Evolutionary conservation across 2,888 invertebrate species (phyloP).

Genomic region (Congeria kusceri): DNA sequence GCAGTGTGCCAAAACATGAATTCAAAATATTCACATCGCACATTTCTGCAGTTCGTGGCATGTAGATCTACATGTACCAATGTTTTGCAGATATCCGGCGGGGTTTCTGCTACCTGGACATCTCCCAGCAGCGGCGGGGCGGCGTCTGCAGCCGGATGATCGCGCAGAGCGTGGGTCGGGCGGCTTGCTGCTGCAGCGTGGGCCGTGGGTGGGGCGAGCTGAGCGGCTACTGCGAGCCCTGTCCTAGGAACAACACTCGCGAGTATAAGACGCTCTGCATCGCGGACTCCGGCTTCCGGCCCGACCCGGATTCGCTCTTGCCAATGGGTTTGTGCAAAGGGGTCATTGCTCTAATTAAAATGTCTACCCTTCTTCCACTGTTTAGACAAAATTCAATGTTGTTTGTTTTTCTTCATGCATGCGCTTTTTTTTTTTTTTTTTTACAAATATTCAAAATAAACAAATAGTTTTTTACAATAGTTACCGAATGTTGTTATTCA

Average conservation of each 20-base stretch:
- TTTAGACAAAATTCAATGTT: no score
- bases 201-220: slow-evolving; percentile 92
- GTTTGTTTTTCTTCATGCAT: no score
- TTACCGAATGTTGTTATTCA: no score
- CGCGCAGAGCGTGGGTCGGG: slow-evolving; percentile 91
- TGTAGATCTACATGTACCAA: no score
- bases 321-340: slow-evolving; percentile 78
- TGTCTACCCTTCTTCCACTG: no score
- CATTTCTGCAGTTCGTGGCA: no score
- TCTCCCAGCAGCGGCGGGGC: slow-evolving; percentile 75
- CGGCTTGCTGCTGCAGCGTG: slow-evolving; percentile 92
- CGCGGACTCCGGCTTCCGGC: slow-evolving; percentile 93
- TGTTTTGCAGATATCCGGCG: slow-evolving; percentile 90
- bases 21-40: no score
- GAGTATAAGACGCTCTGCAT: slow-evolving; percentile 92
- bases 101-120: slow-evolving; percentile 90
- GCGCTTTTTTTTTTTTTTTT: no score
- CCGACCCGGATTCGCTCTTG: slow-evolving; percentile 89
- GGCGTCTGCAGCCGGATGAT: slow-evolving; percentile 88
- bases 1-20: no score
- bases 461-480: no score
- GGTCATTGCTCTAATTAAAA: no score
- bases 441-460: no score
- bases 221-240: slow-evolving; percentile 89
- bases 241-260: slow-evolving; percentile 87